Conservation (phyloP, 2,113 vertebrate genomes). For the Ranitomeya variabilis region DNA sequence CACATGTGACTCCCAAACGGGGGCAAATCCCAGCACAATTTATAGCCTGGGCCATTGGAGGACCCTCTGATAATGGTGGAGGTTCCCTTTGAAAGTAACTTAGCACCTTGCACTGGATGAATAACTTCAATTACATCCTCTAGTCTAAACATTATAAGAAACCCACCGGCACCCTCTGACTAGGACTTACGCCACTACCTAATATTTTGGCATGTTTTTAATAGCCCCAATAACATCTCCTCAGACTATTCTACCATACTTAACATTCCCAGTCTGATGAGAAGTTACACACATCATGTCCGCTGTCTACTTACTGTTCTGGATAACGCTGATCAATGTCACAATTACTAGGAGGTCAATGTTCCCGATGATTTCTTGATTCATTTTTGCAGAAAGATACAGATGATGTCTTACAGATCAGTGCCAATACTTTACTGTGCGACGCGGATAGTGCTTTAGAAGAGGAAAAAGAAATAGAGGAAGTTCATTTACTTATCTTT, state of each 20-base stretch:
- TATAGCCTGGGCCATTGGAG: not conserved
- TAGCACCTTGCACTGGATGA: not conserved
- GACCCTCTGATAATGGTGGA: no score
- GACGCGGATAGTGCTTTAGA: not conserved
- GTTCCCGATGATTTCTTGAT: constrained; percentile 30
- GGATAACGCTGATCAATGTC: constrained; percentile 49
- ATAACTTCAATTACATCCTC: not conserved
- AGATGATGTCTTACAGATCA: not conserved
- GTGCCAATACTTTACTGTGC: not conserved
- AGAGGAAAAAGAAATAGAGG: constrained; percentile 17
- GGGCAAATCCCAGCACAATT: no score
- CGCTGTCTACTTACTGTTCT: constrained; percentile 42
- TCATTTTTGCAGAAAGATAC: not conserved
- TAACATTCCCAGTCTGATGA: no score
- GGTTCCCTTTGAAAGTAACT: no score
- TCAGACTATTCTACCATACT: no score
- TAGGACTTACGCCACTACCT: not conserved
- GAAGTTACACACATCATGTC: not conserved
- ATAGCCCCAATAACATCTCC: no score
- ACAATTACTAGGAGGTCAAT: constrained; percentile 49
- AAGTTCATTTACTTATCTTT: constrained; percentile 13
- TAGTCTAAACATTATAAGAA: not conserved
- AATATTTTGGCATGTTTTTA: not conserved
- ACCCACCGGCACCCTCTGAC: not conserved
- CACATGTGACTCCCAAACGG: no score